Evolutionary conservation across 2,797 vertebrate genomes (phyloP).

Genomic region (Semaprochilodus insignis): DNA sequence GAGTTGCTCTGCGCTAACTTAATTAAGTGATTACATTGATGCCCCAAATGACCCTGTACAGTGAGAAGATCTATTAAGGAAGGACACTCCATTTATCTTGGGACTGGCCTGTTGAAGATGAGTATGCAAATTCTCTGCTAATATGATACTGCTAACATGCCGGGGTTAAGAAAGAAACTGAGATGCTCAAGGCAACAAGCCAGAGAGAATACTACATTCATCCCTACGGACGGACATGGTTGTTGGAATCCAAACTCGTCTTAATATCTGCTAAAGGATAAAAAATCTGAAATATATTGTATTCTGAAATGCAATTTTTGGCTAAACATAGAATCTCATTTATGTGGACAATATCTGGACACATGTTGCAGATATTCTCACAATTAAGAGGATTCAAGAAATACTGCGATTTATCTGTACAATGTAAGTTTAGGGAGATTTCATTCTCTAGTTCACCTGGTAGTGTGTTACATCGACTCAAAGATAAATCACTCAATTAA

Average conservation of each 20-base stretch:
- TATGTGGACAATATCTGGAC: no score
- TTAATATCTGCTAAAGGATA: not conserved
- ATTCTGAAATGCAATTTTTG: not conserved
- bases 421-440: not conserved
- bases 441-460: not conserved
- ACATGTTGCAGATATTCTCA: not conserved
- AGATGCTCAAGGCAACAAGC: not conserved
- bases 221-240: not conserved
- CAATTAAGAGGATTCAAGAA: no score
- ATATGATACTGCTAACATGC: not conserved
- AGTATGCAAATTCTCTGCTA: not conserved
- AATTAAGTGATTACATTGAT: constrained; percentile 40
- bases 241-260: not conserved
- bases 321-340: not conserved
- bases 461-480: not conserved
- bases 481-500: not conserved
- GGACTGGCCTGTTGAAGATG: not conserved
- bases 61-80: constrained; percentile 13
- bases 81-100: not conserved
- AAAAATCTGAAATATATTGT: not conserved
- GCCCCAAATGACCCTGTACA: constrained; percentile 8
- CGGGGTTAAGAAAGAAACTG: not conserved
- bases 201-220: not conserved
- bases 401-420: not conserved
- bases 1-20: constrained; percentile 14